These are phyloP conservation scores for Aix galericulata DNA, from an alignment of 2,113 vertebrate species.

Conservation along the genomic window DNA sequence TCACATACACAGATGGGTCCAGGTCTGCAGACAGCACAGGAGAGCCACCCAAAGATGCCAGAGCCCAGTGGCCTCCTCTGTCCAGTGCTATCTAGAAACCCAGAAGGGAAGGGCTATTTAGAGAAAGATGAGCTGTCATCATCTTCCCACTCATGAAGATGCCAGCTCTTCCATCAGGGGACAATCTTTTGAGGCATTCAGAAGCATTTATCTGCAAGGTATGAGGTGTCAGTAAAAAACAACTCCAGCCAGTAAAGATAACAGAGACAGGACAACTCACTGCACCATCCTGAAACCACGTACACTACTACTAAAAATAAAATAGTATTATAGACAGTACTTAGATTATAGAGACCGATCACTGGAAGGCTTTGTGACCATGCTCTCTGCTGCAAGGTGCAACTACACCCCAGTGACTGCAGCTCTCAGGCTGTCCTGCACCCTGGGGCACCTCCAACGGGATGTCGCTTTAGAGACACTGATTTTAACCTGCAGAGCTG, in stretches of 20 bases:
- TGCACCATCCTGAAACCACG: not conserved
- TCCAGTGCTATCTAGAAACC: not conserved
- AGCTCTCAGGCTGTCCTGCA: not conserved
- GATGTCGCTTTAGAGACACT: not conserved
- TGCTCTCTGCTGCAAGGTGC: not conserved
- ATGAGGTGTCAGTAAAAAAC: not conserved
- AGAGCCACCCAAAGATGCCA: not conserved
- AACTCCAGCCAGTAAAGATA: not conserved
- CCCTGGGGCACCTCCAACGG: not conserved
- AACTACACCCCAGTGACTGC: not conserved
- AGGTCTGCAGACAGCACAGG: not conserved
- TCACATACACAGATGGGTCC: not conserved
- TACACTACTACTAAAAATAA: not conserved
- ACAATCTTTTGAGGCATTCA: not conserved
- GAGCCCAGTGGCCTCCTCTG: not conserved
- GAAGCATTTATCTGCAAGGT: not conserved
- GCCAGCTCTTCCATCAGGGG: not conserved
- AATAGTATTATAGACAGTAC: not conserved
- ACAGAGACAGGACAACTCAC: not conserved
- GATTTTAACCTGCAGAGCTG: not conserved
- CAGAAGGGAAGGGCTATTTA: not conserved
- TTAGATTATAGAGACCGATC: not conserved
- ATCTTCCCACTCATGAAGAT: not conserved
- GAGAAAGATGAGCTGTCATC: not conserved
- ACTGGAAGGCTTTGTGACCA: not conserved